Conservation (phyloP, 2,797 vertebrate genomes). For the Gephyroberyx darwinii region DNA sequence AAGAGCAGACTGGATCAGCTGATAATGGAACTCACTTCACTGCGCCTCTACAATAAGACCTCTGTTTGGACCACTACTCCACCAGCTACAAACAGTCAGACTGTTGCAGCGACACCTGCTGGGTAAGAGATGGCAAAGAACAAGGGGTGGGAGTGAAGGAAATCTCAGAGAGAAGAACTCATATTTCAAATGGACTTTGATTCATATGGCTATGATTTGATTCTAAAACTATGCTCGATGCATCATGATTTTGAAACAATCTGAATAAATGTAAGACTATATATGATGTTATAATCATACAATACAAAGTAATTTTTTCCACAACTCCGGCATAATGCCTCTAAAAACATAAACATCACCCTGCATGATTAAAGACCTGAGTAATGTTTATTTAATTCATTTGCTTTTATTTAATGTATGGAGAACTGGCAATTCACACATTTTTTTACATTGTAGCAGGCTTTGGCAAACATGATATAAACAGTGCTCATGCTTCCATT, state of each 20-base stretch:
- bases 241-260: constrained; percentile 1
- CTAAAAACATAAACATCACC: background rate
- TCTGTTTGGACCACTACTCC: constrained; percentile 75
- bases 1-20: constrained; percentile 88
- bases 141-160: background rate
- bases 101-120: constrained; percentile 40
- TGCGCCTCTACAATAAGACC: constrained; percentile 89
- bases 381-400: background rate
- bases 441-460: background rate
- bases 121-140: constrained; percentile 49
- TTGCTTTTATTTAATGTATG: background rate
- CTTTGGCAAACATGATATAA: background rate
- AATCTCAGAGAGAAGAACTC: background rate
- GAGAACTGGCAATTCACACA: background rate
- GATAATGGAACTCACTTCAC: constrained; percentile 85
- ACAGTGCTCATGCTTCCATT: no score
- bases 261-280: background rate
- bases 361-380: background rate
- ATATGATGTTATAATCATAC: no score
- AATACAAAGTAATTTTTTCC: no score
- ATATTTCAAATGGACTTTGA: background rate
- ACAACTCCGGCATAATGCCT: no score
- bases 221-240: no score
- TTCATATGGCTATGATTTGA: background rate
- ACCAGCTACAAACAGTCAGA: constrained; percentile 36